phyloP scores from a whole-genome alignment of 2,113 vertebrate species.

The Pongo abelii region DNA sequence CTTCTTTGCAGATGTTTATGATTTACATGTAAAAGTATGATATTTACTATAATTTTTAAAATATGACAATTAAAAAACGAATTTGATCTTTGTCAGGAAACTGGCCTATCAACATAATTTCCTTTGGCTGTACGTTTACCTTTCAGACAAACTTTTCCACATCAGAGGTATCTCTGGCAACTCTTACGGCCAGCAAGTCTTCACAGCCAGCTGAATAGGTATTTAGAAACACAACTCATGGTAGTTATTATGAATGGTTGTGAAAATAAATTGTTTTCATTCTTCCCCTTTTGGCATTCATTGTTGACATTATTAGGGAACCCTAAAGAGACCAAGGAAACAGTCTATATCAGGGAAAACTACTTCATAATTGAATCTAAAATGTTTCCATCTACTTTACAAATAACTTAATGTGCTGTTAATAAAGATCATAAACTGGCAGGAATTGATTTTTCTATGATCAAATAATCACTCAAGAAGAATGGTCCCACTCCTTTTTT shows the following conservation, averaged over 20 bases:
- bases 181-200: not conserved
- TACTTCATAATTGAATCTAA: conserved; percentile 28
- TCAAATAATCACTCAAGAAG: too few species aligned
- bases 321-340: not conserved
- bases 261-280: not conserved
- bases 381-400: not conserved
- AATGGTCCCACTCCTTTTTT: too few species aligned
- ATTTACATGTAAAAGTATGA: conserved; percentile 96
- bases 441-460: too few species aligned
- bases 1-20: conserved; percentile 81
- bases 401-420: not conserved
- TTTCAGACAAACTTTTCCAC: not conserved
- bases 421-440: too few species aligned
- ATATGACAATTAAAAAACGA: not conserved
- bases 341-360: not conserved
- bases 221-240: not conserved
- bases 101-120: not conserved
- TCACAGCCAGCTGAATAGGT: not conserved
- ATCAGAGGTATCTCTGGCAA: not conserved
- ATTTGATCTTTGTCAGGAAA: not conserved
- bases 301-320: not conserved
- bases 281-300: not conserved
- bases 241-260: not conserved
- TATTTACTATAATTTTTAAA: not conserved
- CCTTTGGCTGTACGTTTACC: not conserved